Base-by-base conservation (phyloP, 37 sponge, comb jelly and placozoan genomes). In the Halichondria panicea region DNA sequence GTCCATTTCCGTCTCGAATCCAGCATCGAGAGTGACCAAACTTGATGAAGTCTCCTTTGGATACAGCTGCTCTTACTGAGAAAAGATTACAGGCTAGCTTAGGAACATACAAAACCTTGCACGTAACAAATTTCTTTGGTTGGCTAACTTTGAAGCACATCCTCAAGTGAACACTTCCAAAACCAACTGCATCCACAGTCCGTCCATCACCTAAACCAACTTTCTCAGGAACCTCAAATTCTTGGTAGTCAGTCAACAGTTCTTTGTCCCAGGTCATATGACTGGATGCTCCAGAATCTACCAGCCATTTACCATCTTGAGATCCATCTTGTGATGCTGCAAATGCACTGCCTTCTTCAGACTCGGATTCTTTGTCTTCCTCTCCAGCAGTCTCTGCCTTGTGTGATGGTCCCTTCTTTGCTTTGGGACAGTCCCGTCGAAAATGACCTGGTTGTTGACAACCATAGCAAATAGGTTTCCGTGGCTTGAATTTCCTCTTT, bases 201-300 rank as follows among this genome's bases (percentile, higher is more conserved):
- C 46, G 63, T 21, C 86, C 86, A 72, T 85, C 85, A 24, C 79
- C 86, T 1, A 85, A 48, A 33, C 74, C 74, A 52, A 85, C 86
- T 32, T 42, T 45, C 40, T 85, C 61, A 1, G 86, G 74, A 9
- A 57, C 40, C 31, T 63, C 68, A 40, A 78, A 78, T 36, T 63
- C 68, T 43, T 56, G 36, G 39, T 79, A 79, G 38, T 85, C 35
- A 8, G 28, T 28, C n/a, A 85, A 68, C 24, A 78, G 31, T 28
- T 72, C 46, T 43, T 63, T 63, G 0, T 78, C 28, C 11, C 38
- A 72, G 6, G 74, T 85, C 86, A 85, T 85, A 63, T 85, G 74
- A 32, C 74, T 63, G 48, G 65, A 60, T 44, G 84, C 62, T 13
- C 84, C 70, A 28, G 79, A 79, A 39, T 85, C 85, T 1, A 84